phyloP scores from a whole-genome alignment of 2,888 invertebrate genomes.

The Chydorus sphaericus region DNA sequence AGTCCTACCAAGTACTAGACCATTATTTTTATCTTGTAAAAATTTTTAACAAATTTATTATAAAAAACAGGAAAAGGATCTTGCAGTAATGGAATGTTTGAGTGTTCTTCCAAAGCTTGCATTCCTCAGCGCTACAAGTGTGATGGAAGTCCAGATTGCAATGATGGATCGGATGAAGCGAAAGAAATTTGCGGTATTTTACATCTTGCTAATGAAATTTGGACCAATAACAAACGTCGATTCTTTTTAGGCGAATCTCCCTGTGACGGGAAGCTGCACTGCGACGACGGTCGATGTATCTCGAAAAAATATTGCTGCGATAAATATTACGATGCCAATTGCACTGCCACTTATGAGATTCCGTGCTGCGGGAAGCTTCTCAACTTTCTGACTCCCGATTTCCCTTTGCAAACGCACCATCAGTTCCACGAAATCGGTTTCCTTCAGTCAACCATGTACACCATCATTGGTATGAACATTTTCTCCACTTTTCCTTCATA shows the following conservation, averaged over 20 bases:
- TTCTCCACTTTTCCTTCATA: neutral
- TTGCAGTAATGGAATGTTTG: slow-evolving; percentile 25
- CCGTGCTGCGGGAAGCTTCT: slow-evolving; percentile 30
- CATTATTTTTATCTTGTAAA: neutral
- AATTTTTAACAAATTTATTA: neutral
- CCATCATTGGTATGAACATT: slow-evolving; percentile 28
- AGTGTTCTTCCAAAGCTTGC: slow-evolving; percentile 29
- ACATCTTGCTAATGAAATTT: neutral
- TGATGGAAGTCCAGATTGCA: slow-evolving; percentile 38
- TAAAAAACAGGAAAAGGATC: slow-evolving; percentile 18
- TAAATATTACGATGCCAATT: slow-evolving; percentile 28
- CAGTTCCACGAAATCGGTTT: slow-evolving; percentile 29
- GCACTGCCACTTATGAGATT: slow-evolving; percentile 31
- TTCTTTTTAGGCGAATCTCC: slow-evolving; percentile 26
- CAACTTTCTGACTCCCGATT: neutral
- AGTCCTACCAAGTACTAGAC: neutral
- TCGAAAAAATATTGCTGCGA: slow-evolving; percentile 39
- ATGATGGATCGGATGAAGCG: slow-evolving; percentile 37
- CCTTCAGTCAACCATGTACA: slow-evolving; percentile 32
- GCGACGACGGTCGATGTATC: slow-evolving; percentile 36
- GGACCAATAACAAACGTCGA: neutral
- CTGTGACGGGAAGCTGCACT: slow-evolving; percentile 26
- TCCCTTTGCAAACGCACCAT: slow-evolving; percentile 19
- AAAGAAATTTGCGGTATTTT: slow-evolving; percentile 30
- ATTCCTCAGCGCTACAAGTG: slow-evolving; percentile 36